A percentile compares a stretch with the other conserved stretches of the same genome.
Evolutionary conservation across 1,140 invertebrate genomes (phyloP).

Genomic region (Parasteatoda tepidariorum): DNA sequence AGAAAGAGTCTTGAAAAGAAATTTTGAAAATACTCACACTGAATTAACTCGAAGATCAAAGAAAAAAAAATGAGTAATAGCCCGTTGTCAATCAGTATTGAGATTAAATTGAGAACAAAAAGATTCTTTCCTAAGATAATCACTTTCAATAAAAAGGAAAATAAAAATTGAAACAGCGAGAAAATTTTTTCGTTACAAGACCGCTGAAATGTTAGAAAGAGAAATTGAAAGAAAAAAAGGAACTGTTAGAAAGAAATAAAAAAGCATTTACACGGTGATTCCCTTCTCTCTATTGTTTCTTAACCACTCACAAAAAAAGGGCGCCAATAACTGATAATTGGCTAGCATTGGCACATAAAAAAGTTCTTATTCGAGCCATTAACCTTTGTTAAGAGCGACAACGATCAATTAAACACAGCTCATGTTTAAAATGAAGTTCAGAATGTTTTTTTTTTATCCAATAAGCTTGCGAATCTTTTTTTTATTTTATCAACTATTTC

Average conservation of each 20-base stretch:
- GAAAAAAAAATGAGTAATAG: too few species aligned
- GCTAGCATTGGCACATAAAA: not conserved
- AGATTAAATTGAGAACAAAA: too few species aligned
- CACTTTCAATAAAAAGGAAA: too few species aligned
- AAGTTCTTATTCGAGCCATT: constrained; percentile 31
- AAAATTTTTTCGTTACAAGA: not conserved
- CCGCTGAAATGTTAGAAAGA: not conserved
- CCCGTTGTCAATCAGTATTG: too few species aligned
- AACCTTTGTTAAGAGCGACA: constrained; percentile 30
- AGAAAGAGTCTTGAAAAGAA: too few species aligned
- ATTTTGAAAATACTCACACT: too few species aligned
- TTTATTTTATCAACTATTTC: not conserved
- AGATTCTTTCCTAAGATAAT: too few species aligned
- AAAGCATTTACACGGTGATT: constrained; percentile 6
- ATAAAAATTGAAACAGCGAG: too few species aligned
- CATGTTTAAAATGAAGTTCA: too few species aligned
- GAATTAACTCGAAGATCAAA: too few species aligned
- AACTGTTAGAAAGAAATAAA: not conserved
- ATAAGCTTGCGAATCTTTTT: not conserved
- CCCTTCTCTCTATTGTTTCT: constrained; percentile 8
- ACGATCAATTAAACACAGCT: constrained; percentile 30
- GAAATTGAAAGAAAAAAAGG: too few species aligned
- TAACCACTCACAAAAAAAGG: not conserved
- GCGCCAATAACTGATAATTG: constrained; percentile 40
- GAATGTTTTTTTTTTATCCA: not conserved